Evolutionary conservation across 2,888 invertebrate genomes (phyloP).

Genomic region (Watsonalla binaria): DNA sequence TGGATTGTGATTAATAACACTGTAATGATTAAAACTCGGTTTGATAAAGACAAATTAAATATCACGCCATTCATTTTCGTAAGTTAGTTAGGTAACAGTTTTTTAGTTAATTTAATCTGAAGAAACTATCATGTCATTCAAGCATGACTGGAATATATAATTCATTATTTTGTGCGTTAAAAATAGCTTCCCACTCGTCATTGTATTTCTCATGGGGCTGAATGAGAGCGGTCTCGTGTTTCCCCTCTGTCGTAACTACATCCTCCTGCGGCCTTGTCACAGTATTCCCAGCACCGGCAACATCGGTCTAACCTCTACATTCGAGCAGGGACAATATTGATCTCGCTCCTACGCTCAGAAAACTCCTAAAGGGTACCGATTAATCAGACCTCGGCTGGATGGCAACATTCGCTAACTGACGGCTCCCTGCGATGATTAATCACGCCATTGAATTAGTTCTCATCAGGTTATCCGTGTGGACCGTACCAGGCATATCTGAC

Average conservation of each 20-base stretch:
- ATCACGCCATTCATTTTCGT: not conserved
- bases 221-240: slow-evolving; percentile 21
- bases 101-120: no score
- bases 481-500: not conserved
- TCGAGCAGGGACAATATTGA: not conserved
- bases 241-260: slow-evolving; percentile 14
- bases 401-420: slow-evolving; percentile 22
- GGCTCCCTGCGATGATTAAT: slow-evolving; percentile 26
- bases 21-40: not conserved
- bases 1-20: not conserved
- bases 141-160: not conserved
- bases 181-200: slow-evolving; percentile 7
- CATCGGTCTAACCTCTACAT: slow-evolving; percentile 3
- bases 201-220: slow-evolving; percentile 16
- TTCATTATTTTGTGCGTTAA: not conserved
- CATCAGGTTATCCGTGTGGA: slow-evolving; percentile 3
- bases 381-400: slow-evolving; percentile 26
- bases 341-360: not conserved
- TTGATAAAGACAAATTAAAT: not conserved
- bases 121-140: not conserved
- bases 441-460: slow-evolving; percentile 21
- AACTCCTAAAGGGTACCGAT: slow-evolving; percentile 17
- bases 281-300: slow-evolving; percentile 10
- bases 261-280: slow-evolving; percentile 12
- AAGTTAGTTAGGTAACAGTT: no score